Percentiles rank a stretch among this genome's conserved stretches.
Conservation (phyloP, 2,113 vertebrate genomes). For the Ophiodon elongatus region DNA sequence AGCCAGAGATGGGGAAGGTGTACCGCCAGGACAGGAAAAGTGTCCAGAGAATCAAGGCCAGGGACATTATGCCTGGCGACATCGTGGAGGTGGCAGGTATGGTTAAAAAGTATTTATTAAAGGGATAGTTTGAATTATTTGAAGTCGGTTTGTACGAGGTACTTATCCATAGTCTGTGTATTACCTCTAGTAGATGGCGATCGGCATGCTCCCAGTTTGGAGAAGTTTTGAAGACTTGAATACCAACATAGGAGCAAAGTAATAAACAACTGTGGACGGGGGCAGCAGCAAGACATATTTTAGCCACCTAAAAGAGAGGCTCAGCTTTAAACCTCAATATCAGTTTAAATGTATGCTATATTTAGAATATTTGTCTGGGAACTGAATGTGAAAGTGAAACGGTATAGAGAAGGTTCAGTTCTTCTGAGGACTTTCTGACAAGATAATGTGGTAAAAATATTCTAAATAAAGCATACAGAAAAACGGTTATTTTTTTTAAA, state of each 20-base stretch:
- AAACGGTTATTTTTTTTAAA: background rate
- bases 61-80: constrained; percentile 96
- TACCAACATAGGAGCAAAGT: background rate
- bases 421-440: background rate
- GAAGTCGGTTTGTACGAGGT: background rate
- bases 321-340: background rate
- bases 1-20: constrained; percentile 99
- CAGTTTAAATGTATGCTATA: background rate
- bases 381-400: background rate
- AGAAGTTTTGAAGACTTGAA: background rate
- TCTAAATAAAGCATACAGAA: background rate
- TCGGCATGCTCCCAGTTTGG: background rate
- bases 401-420: background rate
- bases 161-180: background rate
- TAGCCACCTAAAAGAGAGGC: background rate
- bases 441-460: background rate
- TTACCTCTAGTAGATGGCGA: background rate
- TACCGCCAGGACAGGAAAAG: constrained; percentile 98
- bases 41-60: constrained; percentile 97
- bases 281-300: background rate
- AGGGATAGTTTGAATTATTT: background rate
- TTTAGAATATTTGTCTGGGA: background rate
- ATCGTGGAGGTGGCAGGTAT: constrained; percentile 98
- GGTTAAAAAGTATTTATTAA: constrained; percentile 45
- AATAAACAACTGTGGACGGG: background rate